A percentile compares a stretch with the other conserved stretches of the same genome.
Evolutionary conservation across 1,140 invertebrate species (phyloP).

Genomic region (Eufriesea mexicana): DNA sequence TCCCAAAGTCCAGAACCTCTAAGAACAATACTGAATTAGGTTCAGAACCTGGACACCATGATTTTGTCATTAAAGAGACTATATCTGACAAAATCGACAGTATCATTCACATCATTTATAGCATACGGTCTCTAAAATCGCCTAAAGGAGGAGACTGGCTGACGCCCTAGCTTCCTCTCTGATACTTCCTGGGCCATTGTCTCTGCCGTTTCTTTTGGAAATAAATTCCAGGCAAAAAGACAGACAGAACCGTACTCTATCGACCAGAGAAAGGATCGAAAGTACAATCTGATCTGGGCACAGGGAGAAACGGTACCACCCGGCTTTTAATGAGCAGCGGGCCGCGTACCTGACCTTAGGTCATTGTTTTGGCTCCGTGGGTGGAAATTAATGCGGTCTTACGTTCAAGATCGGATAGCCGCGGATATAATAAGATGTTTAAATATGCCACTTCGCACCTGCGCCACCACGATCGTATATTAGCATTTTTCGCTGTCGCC

Average conservation of each 20-base stretch:
- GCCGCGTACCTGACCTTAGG: slow-evolving; percentile 44
- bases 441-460: slow-evolving; percentile 63
- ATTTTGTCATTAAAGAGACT: no score
- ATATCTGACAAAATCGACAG: no score
- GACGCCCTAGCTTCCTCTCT: no score
- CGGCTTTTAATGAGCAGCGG: slow-evolving; percentile 60
- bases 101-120: no score
- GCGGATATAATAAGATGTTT: slow-evolving; percentile 64
- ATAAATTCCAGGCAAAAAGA: not conserved
- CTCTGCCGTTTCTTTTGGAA: not conserved
- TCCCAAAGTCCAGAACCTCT: no score
- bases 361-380: slow-evolving; percentile 60
- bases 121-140: no score
- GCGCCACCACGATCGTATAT: slow-evolving; percentile 46
- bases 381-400: slow-evolving; percentile 66
- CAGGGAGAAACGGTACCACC: slow-evolving; percentile 54
- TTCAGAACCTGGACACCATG: no score
- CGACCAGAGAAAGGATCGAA: slow-evolving; percentile 49
- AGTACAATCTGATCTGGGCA: slow-evolving; percentile 53
- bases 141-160: no score
- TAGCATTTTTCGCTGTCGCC: slow-evolving; percentile 49
- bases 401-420: slow-evolving; percentile 41
- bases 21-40: no score
- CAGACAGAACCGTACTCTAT: not conserved
- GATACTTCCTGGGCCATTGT: no score